Evolutionary conservation across 2,888 invertebrate species (phyloP).

Genomic region (Lepidonotus clava): DNA sequence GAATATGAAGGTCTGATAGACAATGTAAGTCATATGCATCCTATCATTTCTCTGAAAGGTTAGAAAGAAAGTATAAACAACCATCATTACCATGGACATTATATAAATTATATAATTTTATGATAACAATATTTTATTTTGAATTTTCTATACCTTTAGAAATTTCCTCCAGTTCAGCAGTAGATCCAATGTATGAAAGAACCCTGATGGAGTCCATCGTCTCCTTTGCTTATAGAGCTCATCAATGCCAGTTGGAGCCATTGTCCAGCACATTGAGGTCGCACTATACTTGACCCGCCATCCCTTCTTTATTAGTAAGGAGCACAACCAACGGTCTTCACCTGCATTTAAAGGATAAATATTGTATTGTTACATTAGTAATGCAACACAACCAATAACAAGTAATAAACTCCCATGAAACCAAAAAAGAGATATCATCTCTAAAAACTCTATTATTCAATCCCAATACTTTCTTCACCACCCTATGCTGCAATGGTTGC

Average conservation of each 20-base stretch:
- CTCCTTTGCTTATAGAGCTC: constrained; percentile 96
- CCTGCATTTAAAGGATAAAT: constrained; percentile 82
- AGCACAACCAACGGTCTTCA: constrained; percentile 99
- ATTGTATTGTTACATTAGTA: background rate
- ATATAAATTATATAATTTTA: background rate
- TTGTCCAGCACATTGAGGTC: constrained; percentile 98
- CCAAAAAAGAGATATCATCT: no score
- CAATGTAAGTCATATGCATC: constrained; percentile 70
- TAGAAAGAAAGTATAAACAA: background rate
- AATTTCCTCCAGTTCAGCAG: constrained; percentile 64
- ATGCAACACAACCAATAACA: no score
- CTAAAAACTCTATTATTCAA: no score
- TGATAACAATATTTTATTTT: background rate
- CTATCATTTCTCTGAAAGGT: constrained; percentile 66
- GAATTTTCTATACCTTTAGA: constrained; percentile 60
- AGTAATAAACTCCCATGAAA: no score
- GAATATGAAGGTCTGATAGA: constrained; percentile 61
- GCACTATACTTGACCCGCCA: constrained; percentile 98
- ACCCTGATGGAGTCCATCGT: constrained; percentile 98
- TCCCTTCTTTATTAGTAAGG: constrained; percentile 95
- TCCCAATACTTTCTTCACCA: no score
- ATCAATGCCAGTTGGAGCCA: constrained; percentile 88
- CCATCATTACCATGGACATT: background rate
- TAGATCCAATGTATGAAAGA: constrained; percentile 98
- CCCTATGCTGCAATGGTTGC: no score